phyloP scores from a whole-genome alignment of 2,797 vertebrate species.

The Rallus crepitans region DNA sequence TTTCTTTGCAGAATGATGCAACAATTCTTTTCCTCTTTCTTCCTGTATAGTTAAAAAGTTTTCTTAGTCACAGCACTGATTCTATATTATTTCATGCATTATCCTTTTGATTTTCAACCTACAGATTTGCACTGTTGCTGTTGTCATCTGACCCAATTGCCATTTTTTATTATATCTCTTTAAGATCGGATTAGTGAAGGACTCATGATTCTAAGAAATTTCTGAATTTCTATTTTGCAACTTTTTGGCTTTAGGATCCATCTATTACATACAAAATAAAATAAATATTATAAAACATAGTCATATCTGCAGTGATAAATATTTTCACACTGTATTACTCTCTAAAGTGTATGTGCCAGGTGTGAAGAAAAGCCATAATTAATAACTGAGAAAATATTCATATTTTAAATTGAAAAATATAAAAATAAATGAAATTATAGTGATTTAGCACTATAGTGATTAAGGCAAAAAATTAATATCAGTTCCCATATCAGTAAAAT shows the following conservation, averaged over 20 bases:
- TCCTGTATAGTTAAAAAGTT: background rate
- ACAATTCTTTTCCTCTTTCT: background rate
- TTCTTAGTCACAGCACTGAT: background rate
- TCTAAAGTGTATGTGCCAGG: background rate
- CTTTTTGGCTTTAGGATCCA: background rate
- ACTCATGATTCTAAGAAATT: background rate
- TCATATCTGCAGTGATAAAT: background rate
- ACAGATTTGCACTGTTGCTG: background rate
- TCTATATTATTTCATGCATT: background rate
- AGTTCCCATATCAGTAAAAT: background rate
- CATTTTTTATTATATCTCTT: background rate
- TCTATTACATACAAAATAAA: background rate
- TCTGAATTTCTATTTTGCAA: background rate
- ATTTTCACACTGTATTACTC: background rate
- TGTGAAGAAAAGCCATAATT: background rate
- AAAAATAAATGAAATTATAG: background rate
- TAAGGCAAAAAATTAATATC: background rate
- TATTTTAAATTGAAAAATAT: background rate
- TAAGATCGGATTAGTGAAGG: background rate
- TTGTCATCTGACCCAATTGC: background rate
- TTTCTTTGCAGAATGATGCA: background rate
- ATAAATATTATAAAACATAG: background rate
- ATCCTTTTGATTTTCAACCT: background rate
- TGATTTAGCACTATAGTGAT: background rate
- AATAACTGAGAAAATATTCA: background rate